A percentile compares a stretch with the other conserved stretches of the same genome.
These are phyloP conservation scores for Habropoda laboriosa DNA, from an alignment of 1,140 invertebrate genomes.

Conservation along the genomic window DNA sequence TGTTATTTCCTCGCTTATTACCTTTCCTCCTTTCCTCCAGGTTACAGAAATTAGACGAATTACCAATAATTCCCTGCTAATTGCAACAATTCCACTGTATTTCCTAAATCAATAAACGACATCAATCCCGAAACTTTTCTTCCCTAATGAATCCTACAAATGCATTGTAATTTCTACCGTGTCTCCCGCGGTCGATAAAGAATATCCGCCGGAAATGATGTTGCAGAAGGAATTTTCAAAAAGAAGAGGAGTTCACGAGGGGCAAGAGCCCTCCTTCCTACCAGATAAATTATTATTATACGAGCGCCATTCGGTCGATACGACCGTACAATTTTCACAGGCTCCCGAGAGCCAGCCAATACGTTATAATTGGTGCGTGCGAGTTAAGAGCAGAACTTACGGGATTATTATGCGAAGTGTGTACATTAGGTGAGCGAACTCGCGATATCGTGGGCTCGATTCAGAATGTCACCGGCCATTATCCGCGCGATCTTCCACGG, in stretches of 20 bases:
- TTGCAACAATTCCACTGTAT: too few species aligned
- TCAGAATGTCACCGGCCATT: slow-evolving; percentile 39
- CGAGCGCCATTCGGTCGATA: not conserved
- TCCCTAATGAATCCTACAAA: too few species aligned
- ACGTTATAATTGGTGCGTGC: slow-evolving; percentile 49
- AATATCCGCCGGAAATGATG: too few species aligned
- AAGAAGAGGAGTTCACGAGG: not conserved
- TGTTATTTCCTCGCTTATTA: too few species aligned
- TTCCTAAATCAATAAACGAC: too few species aligned
- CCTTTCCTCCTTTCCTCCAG: too few species aligned
- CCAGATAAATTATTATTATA: slow-evolving; percentile 41
- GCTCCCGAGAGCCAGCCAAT: slow-evolving; percentile 27
- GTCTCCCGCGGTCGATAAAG: too few species aligned
- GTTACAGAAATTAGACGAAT: too few species aligned
- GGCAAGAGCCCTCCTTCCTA: not conserved
- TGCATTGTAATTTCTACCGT: too few species aligned
- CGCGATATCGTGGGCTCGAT: slow-evolving; percentile 13
- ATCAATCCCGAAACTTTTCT: too few species aligned
- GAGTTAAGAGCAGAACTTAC: slow-evolving; percentile 48
- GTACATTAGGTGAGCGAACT: slow-evolving; percentile 25
- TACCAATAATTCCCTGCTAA: too few species aligned
- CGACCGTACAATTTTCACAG: slow-evolving; percentile 47
- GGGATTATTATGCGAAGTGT: slow-evolving; percentile 48
- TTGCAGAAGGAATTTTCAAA: too few species aligned
- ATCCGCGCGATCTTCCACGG: slow-evolving; percentile 14